Evolutionary conservation across 2,888 invertebrate genomes (phyloP), one percentile per base, ranked within the genome.

Genomic region (Pandemis corylana): DNA sequence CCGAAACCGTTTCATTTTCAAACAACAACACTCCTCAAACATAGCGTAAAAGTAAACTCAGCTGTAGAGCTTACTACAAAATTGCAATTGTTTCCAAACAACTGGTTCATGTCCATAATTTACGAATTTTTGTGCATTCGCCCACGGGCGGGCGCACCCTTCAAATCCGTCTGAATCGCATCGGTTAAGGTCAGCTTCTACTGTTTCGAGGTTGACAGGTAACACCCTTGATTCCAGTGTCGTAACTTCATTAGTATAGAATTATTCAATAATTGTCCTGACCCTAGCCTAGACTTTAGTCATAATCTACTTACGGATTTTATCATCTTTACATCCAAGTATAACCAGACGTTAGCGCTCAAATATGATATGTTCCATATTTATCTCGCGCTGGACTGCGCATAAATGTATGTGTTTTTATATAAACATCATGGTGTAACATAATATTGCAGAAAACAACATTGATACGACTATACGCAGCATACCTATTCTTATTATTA

Each of bases 161-260:
- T 28, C 72, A 7, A 7, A 42, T 72, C 28, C 28, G 51, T 72
- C 61, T 72, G 41, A 44, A 74, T 69, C 41, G 49, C 28, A 64
- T 49, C 20, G 12, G 51, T 15, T 66, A 66, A 74, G 74, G 74
- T 66, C 53, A 74, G 7, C 61, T 36, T 20, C 12, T 59, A 28
- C 36, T 20, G 44, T 44, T 62, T 70, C 67, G 63, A 75, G 75
- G 75, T 67, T 46, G 66, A 51, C 71, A 67, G 56, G 66, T 71
- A 61, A 53, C 70, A 75, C 71, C 71, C 75, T 71, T 75, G 75
- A 44, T 51, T 51, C 42, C 53, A 69, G 59, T 62, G 46, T 61
- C 70, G 28, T 70, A 42, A 67, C 15, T 62, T 66, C 28, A 51
- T 61, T 66, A 36, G 28, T 46, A 46, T 2, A 36, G 15, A 13